These are phyloP conservation scores for Camelus bactrianus DNA, from an alignment of 2,113 vertebrate genomes.

Conservation along the genomic window DNA sequence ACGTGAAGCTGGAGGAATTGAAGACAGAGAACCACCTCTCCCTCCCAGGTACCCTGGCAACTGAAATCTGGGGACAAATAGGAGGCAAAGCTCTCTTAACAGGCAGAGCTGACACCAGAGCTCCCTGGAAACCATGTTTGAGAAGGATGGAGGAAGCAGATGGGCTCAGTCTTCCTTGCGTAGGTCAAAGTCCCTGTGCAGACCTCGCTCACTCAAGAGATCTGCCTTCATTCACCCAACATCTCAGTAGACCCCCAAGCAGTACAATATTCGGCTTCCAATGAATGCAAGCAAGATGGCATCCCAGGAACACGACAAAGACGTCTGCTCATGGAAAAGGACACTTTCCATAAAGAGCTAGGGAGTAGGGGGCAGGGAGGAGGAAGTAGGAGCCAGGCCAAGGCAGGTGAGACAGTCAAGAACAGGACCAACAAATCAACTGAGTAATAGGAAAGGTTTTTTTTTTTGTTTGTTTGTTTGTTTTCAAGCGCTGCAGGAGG, in stretches of 20 bases:
- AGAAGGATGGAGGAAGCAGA: neutral
- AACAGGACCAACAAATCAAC: neutral
- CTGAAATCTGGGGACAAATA: neutral
- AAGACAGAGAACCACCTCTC: neutral
- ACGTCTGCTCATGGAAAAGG: neutral
- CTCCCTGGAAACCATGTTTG: neutral
- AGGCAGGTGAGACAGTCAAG: neutral
- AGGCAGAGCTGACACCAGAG: neutral
- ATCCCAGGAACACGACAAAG: neutral
- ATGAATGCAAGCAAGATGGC: neutral
- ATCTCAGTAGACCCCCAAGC: neutral
- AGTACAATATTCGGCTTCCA: neutral
- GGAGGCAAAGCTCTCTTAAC: neutral
- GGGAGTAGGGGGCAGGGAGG: neutral
- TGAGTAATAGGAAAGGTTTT: neutral
- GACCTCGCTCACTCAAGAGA: neutral
- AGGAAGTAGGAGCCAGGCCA: neutral
- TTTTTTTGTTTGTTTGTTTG: neutral
- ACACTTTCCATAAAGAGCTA: neutral
- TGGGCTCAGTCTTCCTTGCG: neutral
- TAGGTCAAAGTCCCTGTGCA: neutral
- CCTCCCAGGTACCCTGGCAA: neutral
- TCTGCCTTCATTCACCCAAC: neutral
- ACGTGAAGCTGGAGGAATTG: rapidly evolving
- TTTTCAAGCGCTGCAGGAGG: neutral